These are phyloP conservation scores for Micropterix aruncella DNA, from an alignment of 2,888 invertebrate genomes.

Conservation along the genomic window DNA sequence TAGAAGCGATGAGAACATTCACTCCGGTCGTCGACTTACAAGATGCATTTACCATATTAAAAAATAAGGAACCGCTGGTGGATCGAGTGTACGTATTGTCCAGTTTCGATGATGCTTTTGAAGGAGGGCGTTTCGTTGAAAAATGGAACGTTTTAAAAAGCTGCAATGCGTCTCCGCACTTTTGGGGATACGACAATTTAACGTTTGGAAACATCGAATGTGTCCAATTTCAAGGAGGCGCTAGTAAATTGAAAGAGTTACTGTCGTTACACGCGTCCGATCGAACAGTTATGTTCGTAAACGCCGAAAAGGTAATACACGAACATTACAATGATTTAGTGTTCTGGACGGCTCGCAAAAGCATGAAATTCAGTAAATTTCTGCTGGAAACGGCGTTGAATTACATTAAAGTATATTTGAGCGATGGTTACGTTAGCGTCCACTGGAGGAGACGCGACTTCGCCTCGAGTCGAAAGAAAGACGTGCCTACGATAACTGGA, in stretches of 20 bases:
- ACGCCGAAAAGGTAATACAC: conserved; percentile 79
- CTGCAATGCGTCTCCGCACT: conserved; percentile 28
- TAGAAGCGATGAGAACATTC: conserved; percentile 60
- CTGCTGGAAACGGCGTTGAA: conserved; percentile 52
- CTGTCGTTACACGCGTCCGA: conserved; percentile 26
- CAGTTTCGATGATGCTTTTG: conserved; percentile 76
- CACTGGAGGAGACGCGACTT: conserved; percentile 89
- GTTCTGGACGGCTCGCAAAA: conserved; percentile 80
- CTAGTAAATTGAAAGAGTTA: conserved; percentile 46
- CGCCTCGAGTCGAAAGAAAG: conserved; percentile 51
- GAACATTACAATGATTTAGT: conserved; percentile 68
- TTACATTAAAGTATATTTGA: conserved; percentile 35
- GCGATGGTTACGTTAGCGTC: conserved; percentile 53
- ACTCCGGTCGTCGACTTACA: conserved; percentile 79
- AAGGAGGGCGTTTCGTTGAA: conserved; percentile 65
- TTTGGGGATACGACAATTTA: conserved; percentile 62
- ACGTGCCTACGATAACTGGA: conserved; percentile 64
- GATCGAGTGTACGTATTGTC: conserved; percentile 71
- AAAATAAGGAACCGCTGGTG: conserved; percentile 30
- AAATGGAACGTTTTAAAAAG: conserved; percentile 51
- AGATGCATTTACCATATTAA: conserved; percentile 44
- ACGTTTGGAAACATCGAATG: conserved; percentile 54
- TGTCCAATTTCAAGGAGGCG: conserved; percentile 70
- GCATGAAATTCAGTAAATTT: conserved; percentile 74
- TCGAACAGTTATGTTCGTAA: conserved; percentile 52